Evolutionary conservation across 2,888 invertebrate genomes (phyloP).

Genomic region (Spatulosminthurus flaviceps): DNA sequence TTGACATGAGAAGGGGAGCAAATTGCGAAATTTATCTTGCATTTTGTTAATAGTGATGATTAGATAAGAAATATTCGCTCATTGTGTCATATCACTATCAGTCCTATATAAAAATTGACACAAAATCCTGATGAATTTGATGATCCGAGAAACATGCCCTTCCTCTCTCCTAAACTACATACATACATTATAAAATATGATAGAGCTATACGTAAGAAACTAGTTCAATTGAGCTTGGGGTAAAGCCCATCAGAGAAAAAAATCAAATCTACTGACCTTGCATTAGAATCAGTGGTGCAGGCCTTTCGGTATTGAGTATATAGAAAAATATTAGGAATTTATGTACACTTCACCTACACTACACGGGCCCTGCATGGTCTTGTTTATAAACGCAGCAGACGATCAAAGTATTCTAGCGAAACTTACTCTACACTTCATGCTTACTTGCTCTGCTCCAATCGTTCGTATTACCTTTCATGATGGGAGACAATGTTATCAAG

Average conservation of each 20-base stretch:
- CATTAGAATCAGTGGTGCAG: background rate
- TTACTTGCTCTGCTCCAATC: background rate
- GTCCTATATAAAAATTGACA: constrained; percentile 5
- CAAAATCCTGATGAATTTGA: background rate
- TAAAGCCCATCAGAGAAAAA: too few species aligned
- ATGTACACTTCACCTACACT: too few species aligned
- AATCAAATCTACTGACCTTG: background rate
- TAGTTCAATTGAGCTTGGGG: background rate
- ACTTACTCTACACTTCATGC: background rate
- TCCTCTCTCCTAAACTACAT: too few species aligned
- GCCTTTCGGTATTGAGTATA: background rate
- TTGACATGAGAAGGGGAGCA: background rate
- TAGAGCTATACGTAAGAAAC: too few species aligned
- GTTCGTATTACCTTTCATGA: background rate
- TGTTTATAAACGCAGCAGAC: background rate
- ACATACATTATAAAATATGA: too few species aligned
- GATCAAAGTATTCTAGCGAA: background rate
- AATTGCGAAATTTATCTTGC: constrained; percentile 10
- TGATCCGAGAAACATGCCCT: background rate
- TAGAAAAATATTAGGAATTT: too few species aligned
- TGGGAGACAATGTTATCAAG: constrained; percentile 15
- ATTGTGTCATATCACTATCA: background rate
- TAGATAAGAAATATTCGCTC: background rate
- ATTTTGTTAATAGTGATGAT: background rate
- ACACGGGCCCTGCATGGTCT: background rate